A percentile compares a stretch with the other conserved stretches of the same genome.
Evolutionary conservation across 2,888 invertebrate genomes (phyloP).

Genomic region (Trissoscelio sp.): DNA sequence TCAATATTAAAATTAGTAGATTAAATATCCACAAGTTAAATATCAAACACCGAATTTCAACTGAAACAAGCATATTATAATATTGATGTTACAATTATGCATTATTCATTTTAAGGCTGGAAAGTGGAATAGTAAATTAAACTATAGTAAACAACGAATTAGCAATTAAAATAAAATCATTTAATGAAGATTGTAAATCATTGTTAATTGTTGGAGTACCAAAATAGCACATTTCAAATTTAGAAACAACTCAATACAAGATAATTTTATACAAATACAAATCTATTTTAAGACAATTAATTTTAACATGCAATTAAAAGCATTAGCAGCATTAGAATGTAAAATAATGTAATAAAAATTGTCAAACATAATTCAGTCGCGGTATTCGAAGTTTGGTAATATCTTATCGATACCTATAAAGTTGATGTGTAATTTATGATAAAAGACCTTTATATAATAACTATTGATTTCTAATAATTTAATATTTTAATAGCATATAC

Average conservation of each 20-base stretch:
- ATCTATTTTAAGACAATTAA: too few relatives aligned
- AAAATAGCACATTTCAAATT: too few relatives aligned
- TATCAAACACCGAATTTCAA: conserved; percentile 4
- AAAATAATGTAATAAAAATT: conserved; percentile 26
- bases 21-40: not conserved
- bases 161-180: too few relatives aligned
- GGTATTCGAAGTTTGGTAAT: conserved; percentile 27
- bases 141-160: too few relatives aligned
- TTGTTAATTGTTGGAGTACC: too few relatives aligned
- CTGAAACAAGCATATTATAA: not conserved
- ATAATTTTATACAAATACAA: too few relatives aligned
- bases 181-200: conserved; percentile 4
- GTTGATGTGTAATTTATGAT: conserved; percentile 44
- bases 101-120: conserved; percentile 10
- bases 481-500: conserved; percentile 41
- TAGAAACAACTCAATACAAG: too few relatives aligned
- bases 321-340: too few relatives aligned
- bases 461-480: conserved; percentile 47
- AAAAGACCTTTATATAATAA: conserved; percentile 41
- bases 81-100: conserved; percentile 17
- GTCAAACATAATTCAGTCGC: conserved; percentile 4
- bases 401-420: conserved; percentile 43
- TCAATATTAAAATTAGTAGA: conserved; percentile 6
- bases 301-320: too few relatives aligned
- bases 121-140: conserved; percentile 9